Evolutionary conservation across 2,113 vertebrate species (phyloP), one percentile per base, ranked within the genome.

Genomic region (Tupaia tana): DNA sequence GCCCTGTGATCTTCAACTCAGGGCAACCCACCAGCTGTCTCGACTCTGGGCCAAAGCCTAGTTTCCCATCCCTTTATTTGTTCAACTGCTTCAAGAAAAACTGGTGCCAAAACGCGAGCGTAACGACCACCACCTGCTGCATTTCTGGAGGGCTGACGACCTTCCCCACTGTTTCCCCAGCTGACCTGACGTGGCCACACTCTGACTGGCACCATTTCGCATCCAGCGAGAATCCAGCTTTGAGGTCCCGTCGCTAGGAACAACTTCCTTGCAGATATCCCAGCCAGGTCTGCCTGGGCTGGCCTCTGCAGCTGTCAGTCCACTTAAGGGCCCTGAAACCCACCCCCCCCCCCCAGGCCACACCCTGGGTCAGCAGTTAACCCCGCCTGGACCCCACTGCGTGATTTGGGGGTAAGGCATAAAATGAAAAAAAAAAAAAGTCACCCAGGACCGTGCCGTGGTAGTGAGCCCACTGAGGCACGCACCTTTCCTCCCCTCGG

Each of bases 1-100:
- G 58, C n/a, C 19, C 2, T 1, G 10, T 2, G 54, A n/a, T 9
- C 61, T n/a, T 3, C 79, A 4, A 14, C 9, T 0, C 4, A 31
- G 18, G 56, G 61, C n/a, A 19, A 14, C 31, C 69, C 25, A 6
- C 19, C 75, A 18, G 59, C 86, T 70, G 43, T 25, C 73, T 27
- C 70, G 0, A 0, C 24, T 4, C 63, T 9, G 52, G 2, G 74
- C n/a, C 27, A 6, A 1, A 1, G 9, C 27, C 63, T 74, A 0
- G 2, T 13, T 71, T 29, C 14, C 78, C 8, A 0, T 24, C 16
- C 27, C 34, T 93, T 88, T 83, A 22, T 88, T 75, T 79, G 61
- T 15, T 56, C 86, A 74, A 29, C 18, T 34, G 64, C 64, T 88
- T 86, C 25, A 20, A 56, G 43, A 71, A 13, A 13, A 15, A 9